These are phyloP conservation scores for Artibeus lituratus DNA, from an alignment of 2,797 vertebrate species.

Conservation along the genomic window DNA sequence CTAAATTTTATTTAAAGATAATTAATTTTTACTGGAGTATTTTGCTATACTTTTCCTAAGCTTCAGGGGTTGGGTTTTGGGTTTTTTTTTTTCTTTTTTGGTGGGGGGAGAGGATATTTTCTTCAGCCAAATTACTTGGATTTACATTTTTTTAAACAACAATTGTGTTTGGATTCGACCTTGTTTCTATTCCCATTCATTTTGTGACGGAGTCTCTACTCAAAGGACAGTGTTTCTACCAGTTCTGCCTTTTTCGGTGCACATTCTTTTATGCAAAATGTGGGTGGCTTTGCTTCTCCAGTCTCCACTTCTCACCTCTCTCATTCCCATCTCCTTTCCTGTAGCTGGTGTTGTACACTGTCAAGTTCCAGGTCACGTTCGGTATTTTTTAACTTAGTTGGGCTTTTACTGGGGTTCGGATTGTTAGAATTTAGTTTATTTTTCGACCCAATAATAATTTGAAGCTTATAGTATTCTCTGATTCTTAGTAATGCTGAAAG, in stretches of 20 bases:
- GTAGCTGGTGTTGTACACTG: neutral
- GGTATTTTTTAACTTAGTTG: neutral
- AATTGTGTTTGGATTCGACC: neutral
- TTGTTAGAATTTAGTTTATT: neutral
- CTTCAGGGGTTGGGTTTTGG: neutral
- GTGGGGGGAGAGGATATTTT: neutral
- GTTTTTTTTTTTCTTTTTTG: neutral
- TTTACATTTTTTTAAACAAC: neutral
- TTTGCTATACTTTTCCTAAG: neutral
- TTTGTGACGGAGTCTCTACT: neutral
- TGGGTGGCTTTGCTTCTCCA: neutral
- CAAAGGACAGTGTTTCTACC: neutral
- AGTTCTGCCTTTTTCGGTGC: neutral
- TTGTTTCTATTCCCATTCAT: neutral
- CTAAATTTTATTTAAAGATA: neutral
- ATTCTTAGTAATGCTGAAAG: neutral
- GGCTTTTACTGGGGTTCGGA: neutral
- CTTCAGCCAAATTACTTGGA: neutral
- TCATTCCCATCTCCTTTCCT: neutral
- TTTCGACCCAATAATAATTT: neutral
- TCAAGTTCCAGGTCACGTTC: neutral
- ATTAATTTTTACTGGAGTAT: neutral
- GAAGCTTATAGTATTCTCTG: neutral
- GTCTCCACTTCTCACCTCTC: neutral
- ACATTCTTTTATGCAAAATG: neutral